Base-by-base conservation (phyloP, 2,797 vertebrate species). In the Mormyrops boulengeri region DNA sequence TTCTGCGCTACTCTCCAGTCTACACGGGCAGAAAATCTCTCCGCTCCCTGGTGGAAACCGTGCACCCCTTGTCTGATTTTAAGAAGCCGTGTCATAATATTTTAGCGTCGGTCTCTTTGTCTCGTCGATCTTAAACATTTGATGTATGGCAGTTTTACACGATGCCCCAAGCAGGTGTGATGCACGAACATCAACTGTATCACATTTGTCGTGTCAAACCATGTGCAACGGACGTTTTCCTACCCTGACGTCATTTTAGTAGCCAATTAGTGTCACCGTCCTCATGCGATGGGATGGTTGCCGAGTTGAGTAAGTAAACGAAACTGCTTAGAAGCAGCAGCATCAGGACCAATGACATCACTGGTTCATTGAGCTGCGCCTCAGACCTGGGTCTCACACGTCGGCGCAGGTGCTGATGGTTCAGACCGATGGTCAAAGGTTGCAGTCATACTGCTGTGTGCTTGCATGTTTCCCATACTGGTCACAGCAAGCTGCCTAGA, bases 361-460 rank as follows among this genome's bases (percentile, higher is more conserved):
- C 94, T 92, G 94, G 92, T 92, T 94, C 93, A 93, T 92, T 92
- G 91, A 94, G 95, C 95, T 95, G 95, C 95, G 94, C 95, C 93
- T 95, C 93, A 92, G 90, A 92, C 91, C 11, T 26, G 92, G 93
- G 3, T 93, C 94, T 93, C 94, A 95, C 94, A 92, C 93, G 93
- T 92, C 92, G 92, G 91, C 92, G 93, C 93, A 44, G 19, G 3
- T 44, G 53, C 19, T 55, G 49, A 26, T 1, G 22, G 53, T 30
- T 47, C 30, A 60, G 77, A 30, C 50, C 22, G 52, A 44, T 60
- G 34, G 38, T 19, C 2, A 60, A 17, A 44, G 77, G 14, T 85
- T 22, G 53, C 11, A 22, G n/a, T 26, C 8, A 11, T 82, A 5
- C 19, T 19, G 34, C 66, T 34, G 44, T 44, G 7, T 22, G n/a